A percentile compares a stretch with the other conserved stretches of the same genome.
Conservation (phyloP, 2,888 invertebrate species). For the Aspidapion aeneum region DNA sequence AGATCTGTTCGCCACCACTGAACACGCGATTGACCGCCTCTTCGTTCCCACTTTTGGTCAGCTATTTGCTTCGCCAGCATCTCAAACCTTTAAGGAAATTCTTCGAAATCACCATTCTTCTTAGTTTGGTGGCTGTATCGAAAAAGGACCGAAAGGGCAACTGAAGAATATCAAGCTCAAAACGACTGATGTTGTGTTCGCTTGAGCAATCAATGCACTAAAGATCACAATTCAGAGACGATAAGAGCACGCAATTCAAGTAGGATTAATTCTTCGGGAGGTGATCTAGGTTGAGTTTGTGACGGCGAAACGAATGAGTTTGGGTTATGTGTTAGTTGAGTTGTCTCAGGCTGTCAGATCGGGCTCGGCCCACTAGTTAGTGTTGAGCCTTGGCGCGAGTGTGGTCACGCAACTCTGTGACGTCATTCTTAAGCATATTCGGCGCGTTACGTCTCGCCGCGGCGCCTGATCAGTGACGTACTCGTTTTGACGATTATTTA, state of each 20-base stretch:
- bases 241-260: too few relatives aligned
- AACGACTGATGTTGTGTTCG: background rate
- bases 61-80: background rate
- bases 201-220: background rate
- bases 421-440: background rate
- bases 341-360: conserved; percentile 1
- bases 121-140: background rate
- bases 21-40: background rate
- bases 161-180: background rate
- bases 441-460: background rate
- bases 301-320: background rate
- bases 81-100: background rate
- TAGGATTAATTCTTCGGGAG: too few relatives aligned
- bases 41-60: background rate
- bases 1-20: background rate
- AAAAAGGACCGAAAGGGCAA: background rate
- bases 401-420: background rate
- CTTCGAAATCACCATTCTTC: background rate
- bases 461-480: background rate
- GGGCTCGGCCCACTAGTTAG: conserved; percentile 2
- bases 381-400: background rate
- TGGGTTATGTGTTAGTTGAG: background rate
- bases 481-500: background rate
- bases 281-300: background rate
- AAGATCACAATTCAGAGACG: too few relatives aligned